Conservation (phyloP, 2,113 vertebrate genomes). For the Triplophysa tibetana region DNA sequence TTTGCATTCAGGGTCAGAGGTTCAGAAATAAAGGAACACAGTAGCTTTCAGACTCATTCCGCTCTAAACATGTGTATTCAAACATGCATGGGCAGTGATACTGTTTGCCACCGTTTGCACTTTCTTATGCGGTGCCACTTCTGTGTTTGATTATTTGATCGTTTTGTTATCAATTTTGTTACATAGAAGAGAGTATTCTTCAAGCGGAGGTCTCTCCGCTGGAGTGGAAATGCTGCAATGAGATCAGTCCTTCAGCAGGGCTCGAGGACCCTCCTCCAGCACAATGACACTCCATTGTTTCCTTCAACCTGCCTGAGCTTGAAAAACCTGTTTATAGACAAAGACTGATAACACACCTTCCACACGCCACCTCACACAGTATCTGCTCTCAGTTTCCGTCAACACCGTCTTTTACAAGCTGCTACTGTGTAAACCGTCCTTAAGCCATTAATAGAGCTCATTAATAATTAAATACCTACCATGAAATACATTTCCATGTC, state of each 20-base stretch:
- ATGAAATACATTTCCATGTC: too few species aligned
- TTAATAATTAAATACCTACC: background rate
- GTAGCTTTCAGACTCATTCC: too few species aligned
- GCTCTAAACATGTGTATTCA: background rate
- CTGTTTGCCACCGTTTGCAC: background rate
- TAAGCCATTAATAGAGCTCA: background rate
- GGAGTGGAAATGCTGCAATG: background rate
- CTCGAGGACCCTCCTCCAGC: background rate
- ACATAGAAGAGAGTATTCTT: background rate
- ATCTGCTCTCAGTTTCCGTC: background rate
- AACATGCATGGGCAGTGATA: background rate
- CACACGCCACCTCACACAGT: slow-evolving; percentile 32
- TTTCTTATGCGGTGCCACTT: too few species aligned
- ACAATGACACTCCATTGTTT: slow-evolving; percentile 27
- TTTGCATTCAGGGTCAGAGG: too few species aligned
- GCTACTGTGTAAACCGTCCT: background rate
- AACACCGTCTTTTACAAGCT: background rate
- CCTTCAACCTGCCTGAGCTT: slow-evolving; percentile 33
- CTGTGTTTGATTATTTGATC: background rate
- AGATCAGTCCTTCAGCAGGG: background rate
- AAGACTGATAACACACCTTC: slow-evolving; percentile 32
- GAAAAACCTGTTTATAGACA: slow-evolving; percentile 49
- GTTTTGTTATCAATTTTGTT: too few species aligned
- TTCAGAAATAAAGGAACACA: too few species aligned
- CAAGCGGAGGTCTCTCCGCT: background rate